Evolutionary conservation across 2,888 invertebrate genomes (phyloP).

Genomic region (Drosophila leonis): DNA sequence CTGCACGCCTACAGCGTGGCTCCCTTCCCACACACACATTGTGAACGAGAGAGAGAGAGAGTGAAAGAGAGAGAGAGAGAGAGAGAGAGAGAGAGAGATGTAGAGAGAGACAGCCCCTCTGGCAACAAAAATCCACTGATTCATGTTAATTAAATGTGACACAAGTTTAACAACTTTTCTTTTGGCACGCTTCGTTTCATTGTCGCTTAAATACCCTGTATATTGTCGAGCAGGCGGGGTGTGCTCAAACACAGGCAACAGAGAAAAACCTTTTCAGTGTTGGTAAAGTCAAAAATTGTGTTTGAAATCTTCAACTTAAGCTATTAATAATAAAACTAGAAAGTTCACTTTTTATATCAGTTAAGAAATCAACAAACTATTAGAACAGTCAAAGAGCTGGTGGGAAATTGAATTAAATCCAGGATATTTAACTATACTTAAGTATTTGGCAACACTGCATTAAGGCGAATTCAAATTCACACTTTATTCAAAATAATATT

Average conservation of each 20-base stretch:
- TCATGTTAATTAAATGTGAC: conserved; percentile 78
- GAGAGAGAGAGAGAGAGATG: background rate
- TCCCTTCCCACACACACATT: background rate
- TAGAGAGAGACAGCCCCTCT: background rate
- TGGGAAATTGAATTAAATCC: no score
- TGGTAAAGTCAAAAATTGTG: background rate
- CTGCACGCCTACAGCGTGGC: background rate
- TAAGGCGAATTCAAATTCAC: no score
- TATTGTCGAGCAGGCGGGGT: background rate
- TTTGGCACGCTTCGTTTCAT: conserved; percentile 26
- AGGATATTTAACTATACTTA: background rate
- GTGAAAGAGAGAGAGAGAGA: no score
- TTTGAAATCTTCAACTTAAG: no score
- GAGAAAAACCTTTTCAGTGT: background rate
- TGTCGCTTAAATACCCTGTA: conserved; percentile 29
- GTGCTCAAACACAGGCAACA: background rate
- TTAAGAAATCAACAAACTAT: no score
- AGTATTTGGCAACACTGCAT: background rate
- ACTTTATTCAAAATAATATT: no score
- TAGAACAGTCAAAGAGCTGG: no score
- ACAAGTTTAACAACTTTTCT: conserved; percentile 60
- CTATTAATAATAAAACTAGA: no score
- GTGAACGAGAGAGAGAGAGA: no score
- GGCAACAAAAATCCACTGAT: conserved; percentile 58
- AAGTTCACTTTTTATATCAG: no score